Base-by-base conservation (phyloP, 2,888 invertebrate species). In the Pseudococcus viburni region DNA sequence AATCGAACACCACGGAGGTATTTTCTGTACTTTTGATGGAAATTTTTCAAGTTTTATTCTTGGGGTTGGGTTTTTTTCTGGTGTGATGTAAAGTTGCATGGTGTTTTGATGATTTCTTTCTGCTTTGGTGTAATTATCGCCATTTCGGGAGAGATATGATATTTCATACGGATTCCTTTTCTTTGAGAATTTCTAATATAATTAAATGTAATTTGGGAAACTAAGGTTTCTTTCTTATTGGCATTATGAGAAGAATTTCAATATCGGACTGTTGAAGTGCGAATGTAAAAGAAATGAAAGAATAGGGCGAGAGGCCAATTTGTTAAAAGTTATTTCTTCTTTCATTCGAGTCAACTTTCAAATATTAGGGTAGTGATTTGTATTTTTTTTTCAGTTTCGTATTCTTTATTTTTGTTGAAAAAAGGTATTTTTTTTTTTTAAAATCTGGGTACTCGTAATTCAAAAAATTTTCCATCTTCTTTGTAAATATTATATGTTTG, bases 151-250 rank as follows among this genome's bases (percentile, higher is more conserved):
- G 12, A 73, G 68, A 73, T 26, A 59, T 59, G 59, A 73, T 33
- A 15, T 73, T 73, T 73, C 26, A 15, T 73, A 73, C 12, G 68
- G 68, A 73, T 73, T 73, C 68, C 26, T 73, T 73, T 73, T 73
- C 68, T 73, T 33, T 33, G 68, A 26, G 11, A 73, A 73, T 33
- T 73, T 73, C 33, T 73, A 6, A 73, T 73, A 73, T 73, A 73
- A 73, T 33, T 73, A 33, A 11, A 33, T 26, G 33, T 73, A 73
- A 73, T 73, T 73, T 73, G 2, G 59, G 26, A n/a, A 33, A 33
- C 26, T 73, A 73, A 73, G 68, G 68, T 33, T 73, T 73, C 68
- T 26, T 26, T 15, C 0, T 19, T 73, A 33, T 68, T 73, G 26
- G 33, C 68, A 33, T 26, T 73, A 73, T 73, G 26, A 73, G n/a